Evolutionary conservation across 2,797 vertebrate species (phyloP).

Genomic region (Parotocinclus haroldoi): DNA sequence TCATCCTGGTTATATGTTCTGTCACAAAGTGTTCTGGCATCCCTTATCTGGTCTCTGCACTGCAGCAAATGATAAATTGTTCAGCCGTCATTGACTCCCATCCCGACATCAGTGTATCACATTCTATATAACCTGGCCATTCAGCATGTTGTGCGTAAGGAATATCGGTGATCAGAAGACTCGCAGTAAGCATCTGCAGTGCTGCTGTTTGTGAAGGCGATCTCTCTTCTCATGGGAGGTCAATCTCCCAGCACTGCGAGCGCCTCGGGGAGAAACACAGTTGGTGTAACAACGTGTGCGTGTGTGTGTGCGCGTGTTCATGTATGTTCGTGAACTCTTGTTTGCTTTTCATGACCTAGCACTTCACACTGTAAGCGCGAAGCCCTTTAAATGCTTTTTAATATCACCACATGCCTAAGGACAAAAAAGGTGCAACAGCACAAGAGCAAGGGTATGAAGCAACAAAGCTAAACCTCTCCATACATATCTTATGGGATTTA

Average conservation of each 20-base stretch:
- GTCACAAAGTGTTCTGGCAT: neutral
- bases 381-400: conserved; percentile 67
- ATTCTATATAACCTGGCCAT: conserved; percentile 12
- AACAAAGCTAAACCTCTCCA: neutral
- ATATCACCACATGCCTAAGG: conserved; percentile 64
- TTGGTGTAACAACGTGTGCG: conserved; percentile 18
- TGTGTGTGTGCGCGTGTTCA: conserved; percentile 31
- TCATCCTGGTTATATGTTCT: neutral
- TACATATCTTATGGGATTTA: conserved; percentile 10
- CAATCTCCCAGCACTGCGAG: conserved; percentile 28
- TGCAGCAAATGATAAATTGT: conserved; percentile 18
- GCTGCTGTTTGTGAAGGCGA: conserved; percentile 26
- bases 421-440: conserved; percentile 16
- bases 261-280: conserved; percentile 28
- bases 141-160: conserved; percentile 5
- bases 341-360: conserved; percentile 48
- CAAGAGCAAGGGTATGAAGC: conserved; percentile 7
- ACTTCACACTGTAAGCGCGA: conserved; percentile 51
- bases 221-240: conserved; percentile 40
- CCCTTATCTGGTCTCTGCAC: conserved; percentile 13
- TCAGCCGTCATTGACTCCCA: neutral
- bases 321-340: conserved; percentile 41
- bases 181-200: conserved; percentile 6
- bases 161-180: conserved; percentile 6
- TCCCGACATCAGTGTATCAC: neutral